Percentiles rank a stretch among this genome's conserved stretches.
Evolutionary conservation across 2,888 invertebrate genomes (phyloP).

Genomic region (Tachina grossa): DNA sequence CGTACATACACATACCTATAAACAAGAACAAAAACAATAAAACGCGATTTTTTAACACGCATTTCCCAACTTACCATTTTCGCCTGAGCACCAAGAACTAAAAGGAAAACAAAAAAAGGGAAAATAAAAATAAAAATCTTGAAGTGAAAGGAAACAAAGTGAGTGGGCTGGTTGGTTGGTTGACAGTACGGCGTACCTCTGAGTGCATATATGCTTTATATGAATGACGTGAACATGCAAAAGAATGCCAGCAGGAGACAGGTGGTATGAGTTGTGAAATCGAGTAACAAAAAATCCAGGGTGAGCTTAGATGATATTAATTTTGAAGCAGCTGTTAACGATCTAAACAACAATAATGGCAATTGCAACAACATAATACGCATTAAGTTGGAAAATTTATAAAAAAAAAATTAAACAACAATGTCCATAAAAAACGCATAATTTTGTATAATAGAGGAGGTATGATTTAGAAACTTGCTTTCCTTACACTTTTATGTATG

Average conservation of each 20-base stretch:
- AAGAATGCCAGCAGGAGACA: slow-evolving; percentile 49
- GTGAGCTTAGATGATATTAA: slow-evolving; percentile 4
- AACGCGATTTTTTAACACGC: slow-evolving; percentile 63
- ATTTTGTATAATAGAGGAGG: slow-evolving; percentile 15
- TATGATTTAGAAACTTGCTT: slow-evolving; percentile 40
- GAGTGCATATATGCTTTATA: slow-evolving; percentile 25
- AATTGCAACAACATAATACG: slow-evolving; percentile 22
- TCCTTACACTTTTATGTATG: slow-evolving; percentile 13
- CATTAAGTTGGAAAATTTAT: slow-evolving; percentile 43
- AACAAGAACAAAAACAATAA: slow-evolving; percentile 53
- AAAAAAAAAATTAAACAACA: neutral
- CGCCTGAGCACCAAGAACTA: neutral
- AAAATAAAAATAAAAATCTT: slow-evolving; percentile 55
- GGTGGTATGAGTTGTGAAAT: slow-evolving; percentile 53
- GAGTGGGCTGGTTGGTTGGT: slow-evolving; percentile 23
- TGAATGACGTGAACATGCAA: slow-evolving; percentile 22
- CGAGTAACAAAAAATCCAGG: slow-evolving; percentile 32
- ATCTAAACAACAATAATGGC: slow-evolving; percentile 9
- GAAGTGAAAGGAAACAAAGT: slow-evolving; percentile 55
- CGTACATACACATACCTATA: neutral
- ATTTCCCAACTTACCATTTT: slow-evolving; percentile 53
- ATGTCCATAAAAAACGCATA: slow-evolving; percentile 14
- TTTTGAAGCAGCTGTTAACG: slow-evolving; percentile 56
- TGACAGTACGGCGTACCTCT: slow-evolving; percentile 26
- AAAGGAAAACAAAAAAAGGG: slow-evolving; percentile 10